These are phyloP conservation scores for Tychaedon coryphoeus DNA, from an alignment of 2,113 vertebrate species.

Conservation along the genomic window DNA sequence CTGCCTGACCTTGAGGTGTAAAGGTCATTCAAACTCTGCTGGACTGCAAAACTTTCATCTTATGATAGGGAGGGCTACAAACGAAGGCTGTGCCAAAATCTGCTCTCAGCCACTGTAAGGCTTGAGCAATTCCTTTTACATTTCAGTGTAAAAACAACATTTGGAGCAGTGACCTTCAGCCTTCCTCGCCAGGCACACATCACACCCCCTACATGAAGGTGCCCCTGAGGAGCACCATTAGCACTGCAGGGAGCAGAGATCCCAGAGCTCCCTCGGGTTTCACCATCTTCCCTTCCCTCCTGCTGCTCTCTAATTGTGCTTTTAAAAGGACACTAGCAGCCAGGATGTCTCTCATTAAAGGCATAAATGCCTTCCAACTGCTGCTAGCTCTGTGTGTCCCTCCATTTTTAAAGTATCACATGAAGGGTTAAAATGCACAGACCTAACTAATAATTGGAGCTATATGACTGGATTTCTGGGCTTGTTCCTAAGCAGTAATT, in stretches of 20 bases:
- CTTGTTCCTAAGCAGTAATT: background rate
- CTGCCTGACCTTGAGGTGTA: background rate
- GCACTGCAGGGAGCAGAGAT: background rate
- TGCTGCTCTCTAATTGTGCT: background rate
- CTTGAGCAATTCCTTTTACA: background rate
- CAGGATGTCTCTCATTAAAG: background rate
- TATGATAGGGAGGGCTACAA: background rate
- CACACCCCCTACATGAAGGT: background rate
- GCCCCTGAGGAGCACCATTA: background rate
- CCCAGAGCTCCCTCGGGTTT: background rate
- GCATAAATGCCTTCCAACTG: background rate
- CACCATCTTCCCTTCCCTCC: background rate
- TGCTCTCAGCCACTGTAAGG: background rate
- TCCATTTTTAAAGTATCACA: background rate
- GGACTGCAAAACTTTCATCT: constrained; percentile 13
- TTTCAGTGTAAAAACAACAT: background rate
- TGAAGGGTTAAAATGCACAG: constrained; percentile 21
- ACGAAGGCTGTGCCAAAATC: background rate
- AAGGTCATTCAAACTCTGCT: background rate
- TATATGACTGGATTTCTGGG: background rate
- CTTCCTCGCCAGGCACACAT: background rate
- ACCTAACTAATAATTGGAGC: background rate
- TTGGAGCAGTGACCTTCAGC: background rate
- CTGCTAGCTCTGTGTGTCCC: background rate
- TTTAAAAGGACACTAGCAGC: background rate